Percentiles rank a stretch among this genome's conserved stretches.
Conservation (phyloP, 1,140 invertebrate genomes). For the Pissodes strobi region DNA sequence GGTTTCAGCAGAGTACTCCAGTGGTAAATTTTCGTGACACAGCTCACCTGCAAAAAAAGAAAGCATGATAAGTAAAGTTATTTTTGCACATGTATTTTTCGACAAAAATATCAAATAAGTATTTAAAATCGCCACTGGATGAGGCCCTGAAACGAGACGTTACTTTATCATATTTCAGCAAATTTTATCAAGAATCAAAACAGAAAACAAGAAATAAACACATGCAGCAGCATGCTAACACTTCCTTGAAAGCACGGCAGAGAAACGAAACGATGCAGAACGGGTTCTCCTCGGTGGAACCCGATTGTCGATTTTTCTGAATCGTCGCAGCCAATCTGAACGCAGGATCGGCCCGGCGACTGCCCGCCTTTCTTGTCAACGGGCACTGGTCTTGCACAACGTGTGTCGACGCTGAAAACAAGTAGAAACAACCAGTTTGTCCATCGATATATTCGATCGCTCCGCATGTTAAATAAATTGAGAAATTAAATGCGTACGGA, state of each 20-base stretch:
- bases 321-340: slow-evolving; percentile 26
- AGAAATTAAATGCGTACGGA: no score
- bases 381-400: slow-evolving; percentile 12
- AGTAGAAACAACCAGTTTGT: no score
- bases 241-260: slow-evolving; percentile 8
- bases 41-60: slow-evolving; percentile 22
- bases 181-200: slow-evolving; percentile 4
- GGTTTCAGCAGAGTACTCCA: slow-evolving; percentile 11
- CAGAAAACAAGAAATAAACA: slow-evolving; percentile 2
- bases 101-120: not conserved
- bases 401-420: no score
- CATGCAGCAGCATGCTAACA: slow-evolving; percentile 2
- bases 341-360: slow-evolving; percentile 15
- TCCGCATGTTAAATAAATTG: no score
- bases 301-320: slow-evolving; percentile 27
- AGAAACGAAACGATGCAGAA: slow-evolving; percentile 20
- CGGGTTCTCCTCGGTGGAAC: slow-evolving; percentile 21
- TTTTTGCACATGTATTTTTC: not conserved
- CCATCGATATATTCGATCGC: not conserved
- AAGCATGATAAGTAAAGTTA: no score
- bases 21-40: slow-evolving; percentile 10
- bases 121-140: not conserved
- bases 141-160: no score
- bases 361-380: slow-evolving; percentile 32
- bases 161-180: no score